Evolutionary conservation across 2,888 invertebrate species (phyloP).

Genomic region (Strigamia maritima): DNA sequence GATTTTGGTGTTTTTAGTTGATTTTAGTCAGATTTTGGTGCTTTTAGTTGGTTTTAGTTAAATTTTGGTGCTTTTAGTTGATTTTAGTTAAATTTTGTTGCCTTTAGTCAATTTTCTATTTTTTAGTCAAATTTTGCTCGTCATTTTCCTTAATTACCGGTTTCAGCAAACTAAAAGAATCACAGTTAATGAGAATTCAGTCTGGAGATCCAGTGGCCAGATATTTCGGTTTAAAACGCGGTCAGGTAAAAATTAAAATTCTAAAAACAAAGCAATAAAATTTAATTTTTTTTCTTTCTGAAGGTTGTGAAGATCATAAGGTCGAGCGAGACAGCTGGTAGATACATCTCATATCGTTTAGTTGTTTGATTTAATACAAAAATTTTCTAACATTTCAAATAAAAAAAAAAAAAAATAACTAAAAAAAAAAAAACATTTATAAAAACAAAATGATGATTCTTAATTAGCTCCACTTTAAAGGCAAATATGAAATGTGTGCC

Average conservation of each 20-base stretch:
- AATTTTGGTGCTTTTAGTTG: too few species aligned
- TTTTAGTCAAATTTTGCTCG: too few species aligned
- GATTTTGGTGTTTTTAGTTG: too few species aligned
- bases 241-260: constrained; percentile 66
- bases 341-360: constrained; percentile 95
- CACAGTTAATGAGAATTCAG: constrained; percentile 98
- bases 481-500: too few species aligned
- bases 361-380: constrained; percentile 64
- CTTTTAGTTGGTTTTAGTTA: too few species aligned
- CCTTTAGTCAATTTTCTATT: too few species aligned
- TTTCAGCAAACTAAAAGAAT: constrained; percentile 85
- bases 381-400: too few species aligned
- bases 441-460: neutral
- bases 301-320: constrained; percentile 96
- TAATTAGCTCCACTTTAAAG: neutral
- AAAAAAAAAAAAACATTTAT: neutral
- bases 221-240: constrained; percentile 96
- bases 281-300: constrained; percentile 48
- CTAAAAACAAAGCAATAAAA: neutral
- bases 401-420: too few species aligned
- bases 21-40: too few species aligned
- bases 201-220: constrained; percentile 97
- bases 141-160: constrained; percentile 39
- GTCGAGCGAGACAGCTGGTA: constrained; percentile 94
- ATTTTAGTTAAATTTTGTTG: too few species aligned